Evolutionary conservation across 1,140 invertebrate species (phyloP).

Genomic region (Bombus picipes): DNA sequence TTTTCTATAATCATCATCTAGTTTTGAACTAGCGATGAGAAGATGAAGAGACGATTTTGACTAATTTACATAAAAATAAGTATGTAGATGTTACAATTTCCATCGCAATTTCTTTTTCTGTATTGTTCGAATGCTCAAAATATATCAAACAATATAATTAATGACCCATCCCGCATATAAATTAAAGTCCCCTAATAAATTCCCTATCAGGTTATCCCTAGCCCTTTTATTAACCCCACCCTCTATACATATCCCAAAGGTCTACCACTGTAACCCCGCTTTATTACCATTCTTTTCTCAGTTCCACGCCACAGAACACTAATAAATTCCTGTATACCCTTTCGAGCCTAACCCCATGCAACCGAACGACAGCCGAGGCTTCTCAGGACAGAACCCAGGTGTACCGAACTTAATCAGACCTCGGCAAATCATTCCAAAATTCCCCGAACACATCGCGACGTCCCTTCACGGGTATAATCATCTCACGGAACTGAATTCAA

Average conservation of each 20-base stretch:
- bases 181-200: not conserved
- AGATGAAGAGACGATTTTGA: too few species aligned
- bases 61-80: too few species aligned
- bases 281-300: constrained; percentile 3
- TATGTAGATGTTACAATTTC: too few species aligned
- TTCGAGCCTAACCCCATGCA: not conserved
- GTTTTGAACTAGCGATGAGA: too few species aligned
- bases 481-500: constrained; percentile 27
- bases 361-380: not conserved
- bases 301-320: too few species aligned
- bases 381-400: not conserved
- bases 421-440: constrained; percentile 1
- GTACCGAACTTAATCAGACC: constrained; percentile 21
- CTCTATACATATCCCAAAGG: not conserved
- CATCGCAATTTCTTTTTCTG: too few species aligned
- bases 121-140: too few species aligned
- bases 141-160: not conserved
- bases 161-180: not conserved
- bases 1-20: too few species aligned
- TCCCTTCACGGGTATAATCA: not conserved
- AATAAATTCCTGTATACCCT: not conserved
- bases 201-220: not conserved
- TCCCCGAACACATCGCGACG: not conserved
- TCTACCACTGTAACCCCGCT: not conserved
- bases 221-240: not conserved